Evolutionary conservation across 1,140 invertebrate species (phyloP).

Genomic region (Choristoneura fumiferana): DNA sequence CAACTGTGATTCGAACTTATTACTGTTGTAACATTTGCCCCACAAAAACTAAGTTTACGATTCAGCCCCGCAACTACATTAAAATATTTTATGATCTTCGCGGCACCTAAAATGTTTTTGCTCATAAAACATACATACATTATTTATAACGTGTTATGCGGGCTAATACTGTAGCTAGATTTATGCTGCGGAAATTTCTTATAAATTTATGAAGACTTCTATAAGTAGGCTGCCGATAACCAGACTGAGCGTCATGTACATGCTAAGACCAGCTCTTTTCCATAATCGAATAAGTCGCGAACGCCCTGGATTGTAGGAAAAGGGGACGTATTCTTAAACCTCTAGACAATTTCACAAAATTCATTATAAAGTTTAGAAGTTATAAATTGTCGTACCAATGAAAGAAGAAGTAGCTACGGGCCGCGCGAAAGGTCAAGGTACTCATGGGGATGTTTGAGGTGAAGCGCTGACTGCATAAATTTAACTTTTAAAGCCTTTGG

Average conservation of each 20-base stretch:
- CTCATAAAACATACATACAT: too few relatives aligned
- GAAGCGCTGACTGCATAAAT: not conserved
- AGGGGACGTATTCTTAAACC: not conserved
- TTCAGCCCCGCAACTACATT: too few relatives aligned
- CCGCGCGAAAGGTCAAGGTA: not conserved
- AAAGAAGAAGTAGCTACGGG: not conserved
- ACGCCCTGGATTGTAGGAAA: conserved; percentile 19
- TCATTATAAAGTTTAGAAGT: conserved; percentile 2
- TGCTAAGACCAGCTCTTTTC: conserved; percentile 26
- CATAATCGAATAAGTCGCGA: conserved; percentile 31
- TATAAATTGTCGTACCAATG: conserved; percentile 2
- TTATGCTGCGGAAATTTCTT: too few relatives aligned
- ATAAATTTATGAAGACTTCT: too few relatives aligned
- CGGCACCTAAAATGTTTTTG: too few relatives aligned
- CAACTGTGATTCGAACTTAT: too few relatives aligned
- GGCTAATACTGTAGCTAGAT: too few relatives aligned
- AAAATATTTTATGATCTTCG: too few relatives aligned
- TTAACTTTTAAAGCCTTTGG: not conserved
- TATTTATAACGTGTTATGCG: too few relatives aligned
- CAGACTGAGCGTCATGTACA: not conserved
- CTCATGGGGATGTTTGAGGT: not conserved
- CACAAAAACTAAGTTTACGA: too few relatives aligned
- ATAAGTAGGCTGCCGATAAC: not conserved
- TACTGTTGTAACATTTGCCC: too few relatives aligned
- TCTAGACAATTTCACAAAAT: not conserved